Conservation (phyloP, 2,113 vertebrate species). For the Falco punctatus region DNA sequence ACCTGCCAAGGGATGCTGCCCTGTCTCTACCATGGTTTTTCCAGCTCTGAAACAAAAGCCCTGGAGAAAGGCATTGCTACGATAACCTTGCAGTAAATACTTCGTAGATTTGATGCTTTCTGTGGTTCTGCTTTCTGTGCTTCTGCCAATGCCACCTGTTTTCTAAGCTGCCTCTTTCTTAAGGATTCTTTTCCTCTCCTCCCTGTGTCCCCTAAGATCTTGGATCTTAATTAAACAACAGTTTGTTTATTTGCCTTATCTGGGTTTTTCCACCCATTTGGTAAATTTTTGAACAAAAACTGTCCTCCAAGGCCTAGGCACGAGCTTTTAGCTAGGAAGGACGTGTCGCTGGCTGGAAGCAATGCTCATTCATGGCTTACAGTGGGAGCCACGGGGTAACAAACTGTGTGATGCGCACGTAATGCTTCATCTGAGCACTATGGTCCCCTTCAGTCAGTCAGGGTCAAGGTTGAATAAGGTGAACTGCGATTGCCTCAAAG, state of each 20-base stretch:
- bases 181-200: background rate
- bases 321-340: background rate
- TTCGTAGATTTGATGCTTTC: background rate
- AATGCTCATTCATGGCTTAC: rapidly evolving
- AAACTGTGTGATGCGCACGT: rapidly evolving
- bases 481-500: background rate
- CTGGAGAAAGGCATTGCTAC: rapidly evolving
- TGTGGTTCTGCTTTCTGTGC: background rate
- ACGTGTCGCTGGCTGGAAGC: rapidly evolving
- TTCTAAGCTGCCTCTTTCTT: background rate
- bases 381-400: background rate
- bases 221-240: background rate
- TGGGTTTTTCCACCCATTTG: background rate
- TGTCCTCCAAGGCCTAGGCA: background rate
- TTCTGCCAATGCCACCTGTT: background rate
- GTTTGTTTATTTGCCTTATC: background rate
- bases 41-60: background rate
- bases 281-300: background rate
- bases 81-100: background rate
- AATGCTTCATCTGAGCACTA: rapidly evolving
- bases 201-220: background rate
- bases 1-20: background rate
- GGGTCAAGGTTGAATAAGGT: background rate
- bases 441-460: background rate
- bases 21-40: background rate